Base-by-base conservation (phyloP, 1,140 invertebrate species). In the Bombus impatiens region DNA sequence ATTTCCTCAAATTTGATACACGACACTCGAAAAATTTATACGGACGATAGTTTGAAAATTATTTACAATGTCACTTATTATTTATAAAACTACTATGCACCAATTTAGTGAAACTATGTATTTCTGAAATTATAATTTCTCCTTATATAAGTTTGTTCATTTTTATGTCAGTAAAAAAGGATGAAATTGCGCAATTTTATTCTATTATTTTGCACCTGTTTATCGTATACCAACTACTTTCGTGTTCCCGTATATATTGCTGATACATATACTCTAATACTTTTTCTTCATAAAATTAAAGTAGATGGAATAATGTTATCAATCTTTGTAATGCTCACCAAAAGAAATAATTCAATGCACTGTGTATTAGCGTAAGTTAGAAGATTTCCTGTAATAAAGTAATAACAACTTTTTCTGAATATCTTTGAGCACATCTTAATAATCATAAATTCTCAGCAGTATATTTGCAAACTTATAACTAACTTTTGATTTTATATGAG, bases 221-320 rank as follows among this genome's bases (percentile, higher is more conserved):
- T 83, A 77, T 83, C 81, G 81, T 83, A 83, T 83, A 83, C 74
- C 74, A 67, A 77, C 81, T 83, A 83, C 81, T 83, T 83, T 83
- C 81, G 42, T 83, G 81, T 83, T 83, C 81, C 81, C 81, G 59
- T 83, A 47, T 77, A 35, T 83, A 83, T 77, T 83, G 71, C 74
- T 67, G 42, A 53, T 77, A 67, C 18, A 76, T 35, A 22, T 83
- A 67, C 25, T 77, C 75, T 12, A 37, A 67, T 53, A 44, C 12
- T 22, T 47, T 77, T 32, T 53, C 42, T 22, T n/a, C 22, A 13
- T 67, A 35, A 62, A 77, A 77, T 37, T 22, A 32, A 77, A 15
- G 25, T 22, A 44, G 15, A 35, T 47, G 15, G n/a, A 75, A 47
- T 22, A 47, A 18, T 47, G n/a, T 40, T 47, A 40, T 42, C 12